A percentile compares a stretch with the other conserved stretches of the same genome.
Evolutionary conservation across 1,140 invertebrate species (phyloP).

Genomic region (Drosophila funebris): DNA sequence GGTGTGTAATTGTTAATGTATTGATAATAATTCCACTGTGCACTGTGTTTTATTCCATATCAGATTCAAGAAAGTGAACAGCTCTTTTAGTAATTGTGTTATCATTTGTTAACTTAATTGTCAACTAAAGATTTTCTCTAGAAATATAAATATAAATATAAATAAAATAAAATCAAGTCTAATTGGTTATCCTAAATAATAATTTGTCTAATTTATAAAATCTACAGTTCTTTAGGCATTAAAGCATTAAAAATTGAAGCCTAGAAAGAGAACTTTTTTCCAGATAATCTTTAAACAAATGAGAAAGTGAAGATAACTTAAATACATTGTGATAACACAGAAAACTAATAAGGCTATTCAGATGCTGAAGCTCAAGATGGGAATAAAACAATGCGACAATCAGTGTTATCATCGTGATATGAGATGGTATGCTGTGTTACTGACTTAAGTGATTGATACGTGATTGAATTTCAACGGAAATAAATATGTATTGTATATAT

Average conservation of each 20-base stretch:
- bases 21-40: conserved; percentile 3
- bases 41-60: not conserved
- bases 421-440: conserved; percentile 47
- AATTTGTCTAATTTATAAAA: too few species aligned
- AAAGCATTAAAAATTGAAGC: too few species aligned
- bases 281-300: too few species aligned
- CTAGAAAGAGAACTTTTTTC: too few species aligned
- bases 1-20: too few species aligned
- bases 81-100: not conserved
- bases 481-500: conserved; percentile 43
- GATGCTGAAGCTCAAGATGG: not conserved
- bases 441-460: conserved; percentile 44
- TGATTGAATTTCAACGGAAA: conserved; percentile 58
- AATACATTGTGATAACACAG: not conserved
- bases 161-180: too few species aligned
- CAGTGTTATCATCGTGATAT: conserved; percentile 32
- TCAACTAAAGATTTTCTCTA: too few species aligned
- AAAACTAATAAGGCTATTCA: not conserved
- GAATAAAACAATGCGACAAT: not conserved
- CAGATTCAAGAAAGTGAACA: not conserved
- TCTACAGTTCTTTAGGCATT: too few species aligned
- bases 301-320: too few species aligned
- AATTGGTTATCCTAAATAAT: too few species aligned
- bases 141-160: too few species aligned
- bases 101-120: too few species aligned